A percentile compares a stretch with the other conserved stretches of the same genome.
phyloP scores from a whole-genome alignment of 2,888 invertebrate genomes.

The Proisotoma minuta region DNA sequence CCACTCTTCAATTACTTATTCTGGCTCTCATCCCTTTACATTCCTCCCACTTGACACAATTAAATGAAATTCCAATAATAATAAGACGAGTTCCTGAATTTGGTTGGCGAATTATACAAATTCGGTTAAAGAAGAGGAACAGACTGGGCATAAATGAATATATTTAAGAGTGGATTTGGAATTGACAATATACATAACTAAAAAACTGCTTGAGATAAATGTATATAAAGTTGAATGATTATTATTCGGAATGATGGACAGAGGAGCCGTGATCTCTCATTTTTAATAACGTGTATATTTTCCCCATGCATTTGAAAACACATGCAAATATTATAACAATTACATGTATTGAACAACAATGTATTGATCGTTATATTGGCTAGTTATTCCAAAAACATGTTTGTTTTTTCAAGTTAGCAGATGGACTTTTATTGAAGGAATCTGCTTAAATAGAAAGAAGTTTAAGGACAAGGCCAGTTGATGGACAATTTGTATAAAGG shows the following conservation, averaged over 20 bases:
- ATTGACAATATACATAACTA: slow-evolving; percentile 9
- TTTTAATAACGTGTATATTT: too few relatives aligned
- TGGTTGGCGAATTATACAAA: not conserved
- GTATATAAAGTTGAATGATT: not conserved
- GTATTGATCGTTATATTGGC: too few relatives aligned
- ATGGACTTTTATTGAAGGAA: too few relatives aligned
- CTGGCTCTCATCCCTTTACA: not conserved
- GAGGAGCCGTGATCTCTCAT: slow-evolving; percentile 8
- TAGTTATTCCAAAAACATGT: too few relatives aligned
- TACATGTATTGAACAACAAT: too few relatives aligned
- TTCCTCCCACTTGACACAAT: not conserved
- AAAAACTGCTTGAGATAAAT: not conserved
- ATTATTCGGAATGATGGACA: slow-evolving; percentile 2
- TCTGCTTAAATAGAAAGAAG: too few relatives aligned
- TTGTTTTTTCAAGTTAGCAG: too few relatives aligned
- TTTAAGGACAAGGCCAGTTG: too few relatives aligned
- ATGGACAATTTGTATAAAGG: too few relatives aligned
- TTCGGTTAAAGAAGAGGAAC: not conserved
- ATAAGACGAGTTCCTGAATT: slow-evolving; percentile 4
- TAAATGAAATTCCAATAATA: too few relatives aligned
- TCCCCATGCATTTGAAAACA: too few relatives aligned
- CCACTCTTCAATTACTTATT: slow-evolving; percentile 5
- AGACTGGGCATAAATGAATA: not conserved
- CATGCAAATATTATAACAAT: too few relatives aligned
- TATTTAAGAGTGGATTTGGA: slow-evolving; percentile 3